Evolutionary conservation across 30 jellyfish, hydroid and myxozoan genomes (phyloP).

Genomic region (Aurelia sp.): DNA sequence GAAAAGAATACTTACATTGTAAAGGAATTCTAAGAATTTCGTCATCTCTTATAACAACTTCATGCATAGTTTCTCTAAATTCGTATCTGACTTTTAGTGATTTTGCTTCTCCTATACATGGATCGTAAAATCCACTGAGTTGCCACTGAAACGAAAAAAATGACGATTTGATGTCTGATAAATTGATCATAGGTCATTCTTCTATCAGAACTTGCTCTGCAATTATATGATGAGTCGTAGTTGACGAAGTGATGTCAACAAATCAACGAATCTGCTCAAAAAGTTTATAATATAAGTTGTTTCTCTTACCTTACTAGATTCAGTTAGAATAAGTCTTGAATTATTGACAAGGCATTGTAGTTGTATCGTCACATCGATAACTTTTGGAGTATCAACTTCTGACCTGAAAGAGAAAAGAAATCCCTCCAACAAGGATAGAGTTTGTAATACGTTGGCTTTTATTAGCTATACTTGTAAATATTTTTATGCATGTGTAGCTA

Average conservation of each 20-base stretch:
- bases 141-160: slow-evolving; percentile 70
- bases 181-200: no score
- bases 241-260: no score
- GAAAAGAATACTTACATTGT: slow-evolving; percentile 77
- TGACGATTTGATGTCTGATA: no score
- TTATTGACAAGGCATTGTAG: slow-evolving; percentile 93
- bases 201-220: no score
- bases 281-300: neutral
- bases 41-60: slow-evolving; percentile 73
- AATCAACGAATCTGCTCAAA: neutral
- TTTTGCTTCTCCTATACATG: slow-evolving; percentile 94
- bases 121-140: slow-evolving; percentile 94
- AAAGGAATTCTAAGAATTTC: slow-evolving; percentile 86
- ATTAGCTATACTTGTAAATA: no score
- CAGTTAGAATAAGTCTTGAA: slow-evolving; percentile 86
- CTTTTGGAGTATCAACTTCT: slow-evolving; percentile 39
- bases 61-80: slow-evolving; percentile 92
- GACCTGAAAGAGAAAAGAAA: slow-evolving; percentile 24
- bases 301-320: slow-evolving; percentile 83
- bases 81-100: slow-evolving; percentile 81
- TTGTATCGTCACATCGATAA: slow-evolving; percentile 85
- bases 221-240: no score
- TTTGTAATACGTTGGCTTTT: no score
- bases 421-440: neutral
- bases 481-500: no score